Base-by-base conservation (phyloP, 2,797 vertebrate species). In the Xyrichtys novacula region DNA sequence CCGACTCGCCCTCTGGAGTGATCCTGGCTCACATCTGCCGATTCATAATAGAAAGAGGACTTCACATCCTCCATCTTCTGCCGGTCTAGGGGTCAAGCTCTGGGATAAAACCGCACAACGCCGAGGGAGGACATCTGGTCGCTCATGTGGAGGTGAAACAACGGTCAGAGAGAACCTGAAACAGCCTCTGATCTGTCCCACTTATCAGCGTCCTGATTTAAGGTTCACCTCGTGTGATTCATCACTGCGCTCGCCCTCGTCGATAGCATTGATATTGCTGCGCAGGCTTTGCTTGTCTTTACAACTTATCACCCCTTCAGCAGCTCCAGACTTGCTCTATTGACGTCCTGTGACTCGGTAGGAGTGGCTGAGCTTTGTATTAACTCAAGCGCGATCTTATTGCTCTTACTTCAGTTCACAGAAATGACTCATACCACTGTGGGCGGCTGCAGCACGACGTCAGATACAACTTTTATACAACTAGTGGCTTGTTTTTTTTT, bases 341-440 rank as follows among this genome's bases (percentile, higher is more conserved):
- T 57, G 74, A 76, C 68, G 61, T 72, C 42, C 25, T 56, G 32
- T 36, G 49, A 57, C 73, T 77, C 56, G 47, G 71, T 14, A 17
- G 59, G 54, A 70, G 59, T 52, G 52, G 58, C 43, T 54, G 47
- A 68, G 65, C 62, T 67, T 57, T 71, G 56, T 52, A 72, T 68
- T 57, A 65, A 62, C 59, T 75, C 64, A 17, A 28, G 47, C 19
- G n/a, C 64, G 34, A 17, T 64, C 59, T 70, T 44, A 68, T 73
- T 72, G 60, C 28, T 8, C 32, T 70, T 58, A 22, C 65, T 52
- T 5, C 58, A 54, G 42, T 56, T 65, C 55, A 32, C 61, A 16
- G 43, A 14, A 42, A 25, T 47, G 59, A 66, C 38, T 66, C 53
- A 62, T 14, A 29, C n/a, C 9, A 19, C 39, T 31, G 17, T 5